Evolutionary conservation across 2,113 vertebrate species (phyloP).

Genomic region (Isichthys henryi): DNA sequence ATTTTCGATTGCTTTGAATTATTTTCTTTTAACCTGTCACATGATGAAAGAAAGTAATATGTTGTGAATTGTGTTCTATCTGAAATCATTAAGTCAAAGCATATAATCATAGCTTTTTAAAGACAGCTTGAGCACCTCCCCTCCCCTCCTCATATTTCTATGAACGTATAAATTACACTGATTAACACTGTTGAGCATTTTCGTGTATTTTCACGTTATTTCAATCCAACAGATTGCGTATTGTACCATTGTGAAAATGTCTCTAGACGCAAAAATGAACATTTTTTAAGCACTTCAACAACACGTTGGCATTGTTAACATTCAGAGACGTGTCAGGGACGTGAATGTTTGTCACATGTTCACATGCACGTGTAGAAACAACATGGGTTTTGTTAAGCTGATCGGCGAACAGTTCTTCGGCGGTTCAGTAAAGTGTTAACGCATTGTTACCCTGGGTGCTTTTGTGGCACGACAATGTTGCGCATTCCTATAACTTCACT

Average conservation of each 20-base stretch:
- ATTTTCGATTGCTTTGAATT: constrained; percentile 37
- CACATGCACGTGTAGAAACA: constrained; percentile 40
- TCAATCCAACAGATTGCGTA: constrained; percentile 58
- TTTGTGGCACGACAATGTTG: background rate
- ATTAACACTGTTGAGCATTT: constrained; percentile 56
- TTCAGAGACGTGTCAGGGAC: constrained; percentile 58
- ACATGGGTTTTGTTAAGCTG: constrained; percentile 46
- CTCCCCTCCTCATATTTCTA: constrained; percentile 36
- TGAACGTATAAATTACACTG: constrained; percentile 54
- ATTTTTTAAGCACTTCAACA: constrained; percentile 47
- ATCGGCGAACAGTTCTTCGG: background rate
- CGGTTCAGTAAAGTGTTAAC: background rate
- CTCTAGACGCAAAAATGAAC: constrained; percentile 59
- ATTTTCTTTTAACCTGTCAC: constrained; percentile 45
- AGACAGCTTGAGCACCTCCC: constrained; percentile 46
- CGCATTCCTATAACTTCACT: background rate
- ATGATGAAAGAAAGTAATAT: constrained; percentile 46
- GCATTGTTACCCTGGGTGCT: background rate
- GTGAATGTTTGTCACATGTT: constrained; percentile 56
- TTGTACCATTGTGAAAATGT: constrained; percentile 51
- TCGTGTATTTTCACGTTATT: constrained; percentile 51
- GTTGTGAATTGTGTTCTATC: constrained; percentile 47
- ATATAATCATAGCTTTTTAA: constrained; percentile 49
- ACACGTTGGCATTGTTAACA: constrained; percentile 58
- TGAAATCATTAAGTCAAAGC: constrained; percentile 46